Evolutionary conservation across 1,140 invertebrate species (phyloP).

Genomic region (Bombus balteatus): DNA sequence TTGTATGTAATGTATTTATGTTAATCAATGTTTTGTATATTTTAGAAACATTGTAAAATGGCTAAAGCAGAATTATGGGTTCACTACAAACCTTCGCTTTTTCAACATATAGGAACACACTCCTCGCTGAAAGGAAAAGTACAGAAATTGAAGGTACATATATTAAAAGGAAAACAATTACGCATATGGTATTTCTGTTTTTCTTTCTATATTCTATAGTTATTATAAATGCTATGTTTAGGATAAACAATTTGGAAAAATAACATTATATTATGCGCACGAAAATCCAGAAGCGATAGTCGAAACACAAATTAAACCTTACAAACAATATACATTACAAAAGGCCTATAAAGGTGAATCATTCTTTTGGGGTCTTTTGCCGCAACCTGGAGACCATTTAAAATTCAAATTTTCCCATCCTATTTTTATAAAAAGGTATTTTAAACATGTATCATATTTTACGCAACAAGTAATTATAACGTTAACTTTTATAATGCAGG

Average conservation of each 20-base stretch:
- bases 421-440: slow-evolving; percentile 89
- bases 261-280: slow-evolving; percentile 91
- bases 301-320: slow-evolving; percentile 90
- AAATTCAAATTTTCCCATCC: slow-evolving; percentile 92
- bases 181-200: slow-evolving; percentile 16
- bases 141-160: slow-evolving; percentile 94
- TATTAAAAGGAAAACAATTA: slow-evolving; percentile 15
- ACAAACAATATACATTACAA: slow-evolving; percentile 91
- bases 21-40: slow-evolving; percentile 80
- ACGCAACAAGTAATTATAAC: neutral
- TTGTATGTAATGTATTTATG: neutral
- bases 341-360: slow-evolving; percentile 94
- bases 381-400: slow-evolving; percentile 91
- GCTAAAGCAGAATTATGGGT: slow-evolving; percentile 92
- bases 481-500: slow-evolving; percentile 80
- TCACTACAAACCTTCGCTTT: slow-evolving; percentile 95
- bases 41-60: slow-evolving; percentile 94
- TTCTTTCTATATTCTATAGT: slow-evolving; percentile 15
- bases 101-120: slow-evolving; percentile 97
- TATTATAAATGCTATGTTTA: slow-evolving; percentile 74
- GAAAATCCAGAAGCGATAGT: slow-evolving; percentile 91
- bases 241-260: slow-evolving; percentile 96
- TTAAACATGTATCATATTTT: neutral
- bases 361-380: slow-evolving; percentile 96
- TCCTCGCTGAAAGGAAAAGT: slow-evolving; percentile 98